These are phyloP conservation scores for Catagonus wagneri DNA, from an alignment of 2,113 vertebrate genomes.

Conservation along the genomic window DNA sequence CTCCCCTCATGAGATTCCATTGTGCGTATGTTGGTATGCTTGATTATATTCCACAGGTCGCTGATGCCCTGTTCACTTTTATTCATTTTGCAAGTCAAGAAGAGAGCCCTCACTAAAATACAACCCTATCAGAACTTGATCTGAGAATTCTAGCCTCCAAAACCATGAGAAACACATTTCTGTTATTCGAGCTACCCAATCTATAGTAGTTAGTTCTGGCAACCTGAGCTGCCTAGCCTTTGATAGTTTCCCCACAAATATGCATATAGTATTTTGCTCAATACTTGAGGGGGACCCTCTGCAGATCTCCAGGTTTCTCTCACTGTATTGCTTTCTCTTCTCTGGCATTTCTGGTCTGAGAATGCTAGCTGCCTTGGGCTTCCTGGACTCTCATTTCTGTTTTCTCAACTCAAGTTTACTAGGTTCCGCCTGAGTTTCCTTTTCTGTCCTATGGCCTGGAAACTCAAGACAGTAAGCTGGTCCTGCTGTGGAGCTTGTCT, in stretches of 20 bases:
- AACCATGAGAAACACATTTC: not conserved
- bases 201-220: not conserved
- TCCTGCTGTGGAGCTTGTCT: not conserved
- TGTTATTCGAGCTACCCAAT: not conserved
- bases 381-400: not conserved
- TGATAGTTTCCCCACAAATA: not conserved
- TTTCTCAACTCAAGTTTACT: not conserved
- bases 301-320: not conserved
- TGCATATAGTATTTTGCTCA: not conserved
- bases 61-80: not conserved
- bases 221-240: not conserved
- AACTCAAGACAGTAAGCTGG: not conserved
- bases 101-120: too few species aligned
- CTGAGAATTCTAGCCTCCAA: not conserved
- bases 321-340: not conserved
- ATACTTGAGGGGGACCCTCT: not conserved
- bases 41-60: not conserved
- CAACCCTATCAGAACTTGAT: not conserved
- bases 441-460: not conserved
- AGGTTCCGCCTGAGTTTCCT: not conserved
- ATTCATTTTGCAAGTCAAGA: not conserved
- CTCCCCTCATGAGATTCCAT: not conserved
- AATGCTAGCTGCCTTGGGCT: not conserved
- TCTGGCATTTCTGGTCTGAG: not conserved
- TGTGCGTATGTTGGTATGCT: not conserved